phyloP scores from a whole-genome alignment of 1,140 invertebrate species.

The Muscidifurax raptorellus region DNA sequence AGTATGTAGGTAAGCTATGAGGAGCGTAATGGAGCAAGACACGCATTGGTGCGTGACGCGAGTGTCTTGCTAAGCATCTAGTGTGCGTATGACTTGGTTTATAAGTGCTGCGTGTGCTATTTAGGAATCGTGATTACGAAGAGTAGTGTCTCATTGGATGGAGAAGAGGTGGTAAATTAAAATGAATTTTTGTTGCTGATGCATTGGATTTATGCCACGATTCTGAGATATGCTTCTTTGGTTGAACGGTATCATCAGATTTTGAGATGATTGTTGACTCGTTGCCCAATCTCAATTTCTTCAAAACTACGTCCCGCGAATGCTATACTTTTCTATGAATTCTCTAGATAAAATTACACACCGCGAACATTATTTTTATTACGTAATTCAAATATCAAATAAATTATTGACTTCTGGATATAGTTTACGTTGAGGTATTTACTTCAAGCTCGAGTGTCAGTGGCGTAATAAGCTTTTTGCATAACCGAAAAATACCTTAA shows the following conservation, averaged over 20 bases:
- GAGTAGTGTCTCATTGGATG: no score
- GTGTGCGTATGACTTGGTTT: no score
- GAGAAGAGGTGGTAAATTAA: no score
- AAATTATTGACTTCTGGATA: not conserved
- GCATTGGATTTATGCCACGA: no score
- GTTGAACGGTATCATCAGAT: no score
- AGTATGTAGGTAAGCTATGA: slow-evolving; percentile 44
- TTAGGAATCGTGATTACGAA: no score
- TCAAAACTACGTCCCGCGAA: not conserved
- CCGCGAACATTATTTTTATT: not conserved
- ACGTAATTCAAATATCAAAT: not conserved
- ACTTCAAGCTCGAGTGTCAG: not conserved
- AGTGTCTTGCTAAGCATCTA: slow-evolving; percentile 60
- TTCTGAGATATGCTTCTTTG: no score
- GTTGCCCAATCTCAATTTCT: not conserved
- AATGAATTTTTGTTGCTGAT: no score
- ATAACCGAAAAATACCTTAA: not conserved
- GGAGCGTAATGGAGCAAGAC: slow-evolving; percentile 74
- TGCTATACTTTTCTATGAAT: not conserved
- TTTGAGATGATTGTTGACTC: no score
- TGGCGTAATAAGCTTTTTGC: not conserved
- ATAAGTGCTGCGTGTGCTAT: not conserved
- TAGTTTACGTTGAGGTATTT: no score
- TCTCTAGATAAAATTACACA: not conserved
- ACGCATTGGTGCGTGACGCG: slow-evolving; percentile 74